Base-by-base conservation (phyloP, 2,113 vertebrate genomes). In the Catharus minimus region DNA sequence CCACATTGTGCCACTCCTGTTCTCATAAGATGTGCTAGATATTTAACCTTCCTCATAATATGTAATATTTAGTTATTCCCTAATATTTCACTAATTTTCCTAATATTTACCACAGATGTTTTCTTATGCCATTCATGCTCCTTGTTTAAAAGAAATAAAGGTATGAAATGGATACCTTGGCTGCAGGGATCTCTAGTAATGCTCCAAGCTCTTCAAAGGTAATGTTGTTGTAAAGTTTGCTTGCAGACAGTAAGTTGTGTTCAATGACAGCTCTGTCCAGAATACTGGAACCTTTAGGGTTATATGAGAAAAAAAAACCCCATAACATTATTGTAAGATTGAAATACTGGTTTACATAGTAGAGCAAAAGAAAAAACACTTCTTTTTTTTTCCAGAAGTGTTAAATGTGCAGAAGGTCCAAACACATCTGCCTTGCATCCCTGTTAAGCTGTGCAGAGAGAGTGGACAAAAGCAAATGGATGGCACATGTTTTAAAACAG, bases 161-260 rank as follows among this genome's bases (percentile, higher is more conserved):
- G 9, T 33, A 82, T 21, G 58, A 85, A 71, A 90, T 38, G 0
- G 76, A 93, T 97, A 99, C 99, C 98, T 99, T 99, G 57, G 99
- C 99, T 57, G 99, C 99, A n/a, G 99, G 99, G 77, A 99, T 99
- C 97, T 99, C 99, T 95, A 99, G 94, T 89, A 99, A 97, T 7
- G 99, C 99, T 95, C 99, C 99, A 43, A 99, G 98, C 94, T 99
- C 99, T 97, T 99, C 99, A 94, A 99, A 99, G 7, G 99, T 99
- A 91, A 99, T 99, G 95, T 99, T 99, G 96, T 99, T 99, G 97
- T 99, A 99, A 39, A 99, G 98, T 97, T 99, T 99, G 97, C 99
- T 99, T 16, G 99, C 99, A 87, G 99, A 99, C 26, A 99, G 94
- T 39, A 99, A 98, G 95, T 99, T 99, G 97, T 99, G 99, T 84